These are phyloP conservation scores for Periophthalmus magnuspinnatus DNA, from an alignment of 2,797 vertebrate species.

Conservation along the genomic window DNA sequence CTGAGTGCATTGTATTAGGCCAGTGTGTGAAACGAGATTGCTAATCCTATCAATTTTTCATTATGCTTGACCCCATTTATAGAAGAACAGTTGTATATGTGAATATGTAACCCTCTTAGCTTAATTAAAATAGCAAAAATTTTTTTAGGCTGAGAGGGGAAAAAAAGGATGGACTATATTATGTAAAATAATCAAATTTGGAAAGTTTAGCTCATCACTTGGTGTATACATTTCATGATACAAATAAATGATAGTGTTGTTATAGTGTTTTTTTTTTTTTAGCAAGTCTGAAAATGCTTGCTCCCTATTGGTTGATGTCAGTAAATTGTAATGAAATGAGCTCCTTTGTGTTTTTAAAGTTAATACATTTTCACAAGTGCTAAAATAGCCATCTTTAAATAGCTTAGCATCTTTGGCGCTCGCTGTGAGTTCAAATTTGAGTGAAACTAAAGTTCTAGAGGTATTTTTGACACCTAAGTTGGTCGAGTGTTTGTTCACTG, in stretches of 20 bases:
- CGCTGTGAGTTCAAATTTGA: neutral
- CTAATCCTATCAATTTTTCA: constrained; percentile 14
- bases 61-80: constrained; percentile 7
- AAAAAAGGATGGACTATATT: neutral
- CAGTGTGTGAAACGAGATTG: constrained; percentile 12
- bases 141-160: neutral
- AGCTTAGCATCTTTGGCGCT: neutral
- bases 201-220: neutral
- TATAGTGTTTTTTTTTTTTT: too few species aligned
- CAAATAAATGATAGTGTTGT: too few species aligned
- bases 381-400: neutral
- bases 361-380: neutral
- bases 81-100: neutral
- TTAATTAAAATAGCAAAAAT: constrained; percentile 1
- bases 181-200: neutral
- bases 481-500: too few species aligned
- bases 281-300: too few species aligned
- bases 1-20: constrained; percentile 5
- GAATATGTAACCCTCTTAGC: constrained; percentile 2
- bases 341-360: neutral
- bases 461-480: too few species aligned
- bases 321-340: neutral
- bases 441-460: neutral
- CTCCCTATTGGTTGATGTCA: too few species aligned
- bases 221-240: too few species aligned